Percentiles rank a stretch among this genome's conserved stretches.
Conservation (phyloP, 1,140 invertebrate species). For the Nymphalis io region DNA sequence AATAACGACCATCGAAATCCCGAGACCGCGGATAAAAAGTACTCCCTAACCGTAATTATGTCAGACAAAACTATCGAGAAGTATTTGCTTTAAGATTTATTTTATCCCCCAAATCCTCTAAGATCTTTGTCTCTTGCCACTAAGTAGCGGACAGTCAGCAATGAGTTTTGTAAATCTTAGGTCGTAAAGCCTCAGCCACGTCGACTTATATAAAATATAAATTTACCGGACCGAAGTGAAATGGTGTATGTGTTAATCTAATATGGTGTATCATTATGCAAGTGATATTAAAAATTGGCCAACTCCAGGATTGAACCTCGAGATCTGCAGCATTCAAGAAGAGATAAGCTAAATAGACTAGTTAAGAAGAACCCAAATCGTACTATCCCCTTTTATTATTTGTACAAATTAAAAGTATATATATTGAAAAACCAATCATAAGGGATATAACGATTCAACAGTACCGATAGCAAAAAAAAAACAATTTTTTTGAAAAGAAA, state of each 20-base stretch:
- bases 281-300: not conserved
- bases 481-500: too few relatives aligned
- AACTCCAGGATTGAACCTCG: too few relatives aligned
- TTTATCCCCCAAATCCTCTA: conserved; percentile 58
- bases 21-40: conserved; percentile 42
- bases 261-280: not conserved
- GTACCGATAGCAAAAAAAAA: too few relatives aligned
- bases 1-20: conserved; percentile 44
- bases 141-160: conserved; percentile 36
- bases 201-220: not conserved
- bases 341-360: too few relatives aligned
- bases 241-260: too few relatives aligned
- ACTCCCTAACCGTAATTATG: conserved; percentile 57
- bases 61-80: conserved; percentile 56
- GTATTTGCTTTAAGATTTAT: conserved; percentile 67
- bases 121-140: conserved; percentile 30
- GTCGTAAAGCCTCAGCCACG: not conserved
- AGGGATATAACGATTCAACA: too few relatives aligned
- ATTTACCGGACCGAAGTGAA: not conserved
- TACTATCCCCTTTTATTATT: too few relatives aligned
- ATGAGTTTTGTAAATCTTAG: conserved; percentile 32
- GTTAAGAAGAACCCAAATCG: too few relatives aligned
- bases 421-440: too few relatives aligned
- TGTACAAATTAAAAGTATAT: too few relatives aligned
- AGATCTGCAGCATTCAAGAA: too few relatives aligned